Base-by-base conservation (phyloP, 1,140 invertebrate species). In the Apolygus lucorum region DNA sequence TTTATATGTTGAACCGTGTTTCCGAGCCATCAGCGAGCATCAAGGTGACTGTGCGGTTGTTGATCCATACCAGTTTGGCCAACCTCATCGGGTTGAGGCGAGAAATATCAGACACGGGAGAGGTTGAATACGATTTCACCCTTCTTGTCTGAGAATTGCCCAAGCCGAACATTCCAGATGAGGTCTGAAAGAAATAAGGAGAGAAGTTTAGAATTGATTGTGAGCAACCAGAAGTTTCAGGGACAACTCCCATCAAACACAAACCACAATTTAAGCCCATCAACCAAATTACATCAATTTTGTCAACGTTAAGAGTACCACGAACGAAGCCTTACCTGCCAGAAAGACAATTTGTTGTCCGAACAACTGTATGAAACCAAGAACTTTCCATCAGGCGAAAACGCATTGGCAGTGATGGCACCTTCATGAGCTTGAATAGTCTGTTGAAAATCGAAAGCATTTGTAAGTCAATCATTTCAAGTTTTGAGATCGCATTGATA, bases 311-410 rank as follows among this genome's bases (percentile, higher is more conserved):
- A n/a, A n/a, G n/a, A n/a, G n/a, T n/a, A n/a, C n/a, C n/a, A n/a
- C n/a, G n/a, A n/a, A n/a, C n/a, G n/a, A n/a, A n/a, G n/a, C 72
- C 86, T 87, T 75, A 95, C 96, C 87, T 99, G 96, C 96, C 96
- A 99, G 81, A 99, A 99, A 70, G 89, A 95, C 28, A 99, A 85
- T 75, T 94, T 89, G 78, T 96, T 96, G 79, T 99, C 97, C n/a
- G 86, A 81, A 73, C 92, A 91, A 29, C 94, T 93, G 80, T 98
- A 99, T 11, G 95, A 96, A 11, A 95, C 95, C 63, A 99, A 84
- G 78, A 91, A 96, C 78, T 99, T 97, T 28, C 96, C 96, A 81
- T 99, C 97, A 1, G 95, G 93, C 73, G 94, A 96, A 82, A 99
- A 98, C 29, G 93, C 88, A 75, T 93, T 86, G 0, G 95, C 95